Evolutionary conservation across 30 jellyfish, hydroid and myxozoan genomes (phyloP), one percentile per base, ranked within the genome.

Genomic region (Aurelia coerulea): DNA sequence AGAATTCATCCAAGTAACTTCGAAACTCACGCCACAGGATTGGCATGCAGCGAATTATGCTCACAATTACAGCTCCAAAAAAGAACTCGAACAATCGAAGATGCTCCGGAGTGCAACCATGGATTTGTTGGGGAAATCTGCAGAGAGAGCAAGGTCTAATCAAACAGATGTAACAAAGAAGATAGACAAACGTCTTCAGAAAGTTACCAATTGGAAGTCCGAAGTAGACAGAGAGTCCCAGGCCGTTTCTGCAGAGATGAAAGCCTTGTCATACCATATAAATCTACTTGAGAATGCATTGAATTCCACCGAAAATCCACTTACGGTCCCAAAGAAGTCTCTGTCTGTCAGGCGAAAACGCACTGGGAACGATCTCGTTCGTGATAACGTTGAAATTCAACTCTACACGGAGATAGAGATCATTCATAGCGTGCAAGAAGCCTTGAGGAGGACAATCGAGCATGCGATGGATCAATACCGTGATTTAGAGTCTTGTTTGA

Each of bases 381-480:
- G 92, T 34, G 92, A 83, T 72, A 62, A 41, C 17, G 92, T 83
- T 0, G 92, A 83, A 53, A 72, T 83, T 6, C 86, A 83, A 63
- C 82, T 83, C 23, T 83, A 83, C 46, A 76, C 92, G 2, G 92
- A 83, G 80, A 65, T 83, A 10, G 84, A 73, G 86, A 72, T 83
- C 80, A 83, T 83, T 16, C 73, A 62, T 79, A 83, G 92, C 42
- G 92, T 83, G 13, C 92, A 83, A 71, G 92, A 83, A 60, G 83
- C 92, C 18, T 79, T 83, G 74, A 79, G 92, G 6, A 83, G 92
- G 23, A 83, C 92, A 11, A 51, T 83, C 33, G 92, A 83, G n/a
- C 92, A 83, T n/a, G 92, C 92, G 37, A 83, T 83, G 92, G 92
- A 83, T 73, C 92, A 83, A 54, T 83, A 83, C 66, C 86, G 92